phyloP scores from a whole-genome alignment of 2,888 invertebrate genomes.

The Beris chalybata region DNA sequence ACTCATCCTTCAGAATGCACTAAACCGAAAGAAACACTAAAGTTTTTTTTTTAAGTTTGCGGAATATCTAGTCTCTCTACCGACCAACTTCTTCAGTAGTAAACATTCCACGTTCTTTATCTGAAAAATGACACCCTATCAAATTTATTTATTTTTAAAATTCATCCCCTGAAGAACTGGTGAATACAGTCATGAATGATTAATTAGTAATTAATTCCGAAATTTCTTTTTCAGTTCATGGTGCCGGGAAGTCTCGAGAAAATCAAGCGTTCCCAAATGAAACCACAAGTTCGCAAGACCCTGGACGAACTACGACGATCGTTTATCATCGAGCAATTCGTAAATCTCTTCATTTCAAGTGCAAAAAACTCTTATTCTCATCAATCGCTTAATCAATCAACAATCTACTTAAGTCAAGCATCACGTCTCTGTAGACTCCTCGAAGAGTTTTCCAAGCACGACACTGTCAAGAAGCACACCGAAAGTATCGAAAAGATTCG shows the following conservation, averaged over 20 bases:
- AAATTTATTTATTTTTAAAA: no score
- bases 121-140: no score
- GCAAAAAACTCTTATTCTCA: slow-evolving; percentile 66
- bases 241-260: slow-evolving; percentile 42
- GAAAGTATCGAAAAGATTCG: slow-evolving; percentile 61
- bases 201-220: no score
- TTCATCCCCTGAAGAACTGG: no score
- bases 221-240: slow-evolving; percentile 42
- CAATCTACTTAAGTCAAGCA: slow-evolving; percentile 71
- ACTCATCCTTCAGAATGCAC: no score
- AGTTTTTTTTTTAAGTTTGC: no score
- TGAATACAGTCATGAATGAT: no score
- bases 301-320: slow-evolving; percentile 64
- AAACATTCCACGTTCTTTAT: no score
- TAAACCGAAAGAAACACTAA: no score
- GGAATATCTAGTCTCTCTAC: no score
- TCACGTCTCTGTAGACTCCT: slow-evolving; percentile 65
- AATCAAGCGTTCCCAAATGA: slow-evolving; percentile 32
- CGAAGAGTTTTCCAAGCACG: slow-evolving; percentile 61
- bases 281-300: slow-evolving; percentile 43
- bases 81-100: no score
- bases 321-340: slow-evolving; percentile 69
- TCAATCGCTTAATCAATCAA: slow-evolving; percentile 63
- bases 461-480: slow-evolving; percentile 60
- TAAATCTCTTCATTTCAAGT: slow-evolving; percentile 72